phyloP scores from a whole-genome alignment of 1,140 invertebrate species.

The Tetramorium alpestre region DNA sequence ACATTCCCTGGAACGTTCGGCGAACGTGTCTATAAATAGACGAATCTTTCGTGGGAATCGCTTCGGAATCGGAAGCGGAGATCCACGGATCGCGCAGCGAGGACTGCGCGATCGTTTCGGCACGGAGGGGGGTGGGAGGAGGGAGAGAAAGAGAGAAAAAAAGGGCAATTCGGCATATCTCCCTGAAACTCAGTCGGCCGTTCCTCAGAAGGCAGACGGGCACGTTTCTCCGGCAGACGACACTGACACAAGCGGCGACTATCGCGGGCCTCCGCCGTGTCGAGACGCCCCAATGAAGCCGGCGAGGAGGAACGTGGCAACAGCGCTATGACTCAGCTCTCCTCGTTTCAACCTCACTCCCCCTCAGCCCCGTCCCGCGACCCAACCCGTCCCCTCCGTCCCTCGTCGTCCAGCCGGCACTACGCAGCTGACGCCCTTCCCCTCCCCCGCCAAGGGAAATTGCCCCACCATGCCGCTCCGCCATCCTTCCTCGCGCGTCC shows the following conservation, averaged over 20 bases:
- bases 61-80: not conserved
- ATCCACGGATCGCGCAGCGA: constrained; percentile 1
- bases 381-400: constrained; percentile 6
- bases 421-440: constrained; percentile 83
- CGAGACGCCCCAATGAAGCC: constrained; percentile 72
- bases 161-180: constrained; percentile 38
- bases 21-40: constrained; percentile 1
- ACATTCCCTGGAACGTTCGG: not conserved
- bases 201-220: not conserved
- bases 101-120: not conserved
- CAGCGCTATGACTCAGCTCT: constrained; percentile 85
- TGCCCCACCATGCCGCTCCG: constrained; percentile 38
- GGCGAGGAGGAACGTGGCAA: constrained; percentile 81
- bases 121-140: not conserved
- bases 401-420: constrained; percentile 53
- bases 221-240: constrained; percentile 66
- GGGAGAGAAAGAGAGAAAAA: not conserved
- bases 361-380: constrained; percentile 38
- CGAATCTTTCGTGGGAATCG: not conserved
- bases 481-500: constrained; percentile 81
- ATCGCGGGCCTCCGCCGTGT: constrained; percentile 60
- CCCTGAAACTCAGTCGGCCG: constrained; percentile 26
- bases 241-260: constrained; percentile 70
- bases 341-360: constrained; percentile 72
- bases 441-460: constrained; percentile 61